A percentile compares a stretch with the other conserved stretches of the same genome.
These are phyloP conservation scores for Pseudorasbora parva DNA, from an alignment of 2,113 vertebrate genomes.

Conservation along the genomic window DNA sequence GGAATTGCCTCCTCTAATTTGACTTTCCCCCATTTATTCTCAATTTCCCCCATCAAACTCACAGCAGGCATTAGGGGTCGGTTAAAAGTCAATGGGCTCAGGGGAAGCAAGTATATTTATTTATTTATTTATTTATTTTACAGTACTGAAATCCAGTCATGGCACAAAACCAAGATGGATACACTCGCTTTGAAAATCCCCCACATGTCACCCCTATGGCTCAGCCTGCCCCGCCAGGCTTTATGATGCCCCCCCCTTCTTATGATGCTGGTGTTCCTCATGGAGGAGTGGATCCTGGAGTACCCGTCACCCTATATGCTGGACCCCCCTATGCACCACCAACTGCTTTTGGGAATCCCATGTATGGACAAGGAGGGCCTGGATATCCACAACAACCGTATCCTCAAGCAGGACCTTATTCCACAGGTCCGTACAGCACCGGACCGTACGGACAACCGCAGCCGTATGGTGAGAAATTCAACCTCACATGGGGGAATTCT, in stretches of 20 bases:
- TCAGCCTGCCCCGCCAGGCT: conserved; percentile 52
- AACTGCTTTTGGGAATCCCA: conserved; percentile 56
- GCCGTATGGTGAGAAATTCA: neutral
- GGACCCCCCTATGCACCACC: conserved; percentile 63
- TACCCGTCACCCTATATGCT: conserved; percentile 15
- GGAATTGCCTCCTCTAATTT: too few species aligned
- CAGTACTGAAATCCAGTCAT: conserved; percentile 50
- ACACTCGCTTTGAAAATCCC: conserved; percentile 42
- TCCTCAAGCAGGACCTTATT: too few species aligned
- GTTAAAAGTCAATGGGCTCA: too few species aligned
- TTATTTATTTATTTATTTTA: neutral
- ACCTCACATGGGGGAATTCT: neutral
- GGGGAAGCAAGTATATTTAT: neutral
- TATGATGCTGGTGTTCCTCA: conserved; percentile 25
- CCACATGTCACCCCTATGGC: conserved; percentile 10
- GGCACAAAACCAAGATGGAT: conserved; percentile 60
- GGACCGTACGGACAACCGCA: neutral
- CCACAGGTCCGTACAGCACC: too few species aligned
- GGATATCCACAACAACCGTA: conserved; percentile 51
- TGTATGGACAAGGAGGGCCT: conserved; percentile 34
- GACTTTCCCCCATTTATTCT: too few species aligned
- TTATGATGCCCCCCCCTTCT: conserved; percentile 45
- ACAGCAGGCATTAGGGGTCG: too few species aligned
- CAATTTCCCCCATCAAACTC: too few species aligned
- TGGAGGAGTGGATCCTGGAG: conserved; percentile 19